Conservation (phyloP, 2,888 invertebrate species). For the Phytoseiulus persimilis region DNA sequence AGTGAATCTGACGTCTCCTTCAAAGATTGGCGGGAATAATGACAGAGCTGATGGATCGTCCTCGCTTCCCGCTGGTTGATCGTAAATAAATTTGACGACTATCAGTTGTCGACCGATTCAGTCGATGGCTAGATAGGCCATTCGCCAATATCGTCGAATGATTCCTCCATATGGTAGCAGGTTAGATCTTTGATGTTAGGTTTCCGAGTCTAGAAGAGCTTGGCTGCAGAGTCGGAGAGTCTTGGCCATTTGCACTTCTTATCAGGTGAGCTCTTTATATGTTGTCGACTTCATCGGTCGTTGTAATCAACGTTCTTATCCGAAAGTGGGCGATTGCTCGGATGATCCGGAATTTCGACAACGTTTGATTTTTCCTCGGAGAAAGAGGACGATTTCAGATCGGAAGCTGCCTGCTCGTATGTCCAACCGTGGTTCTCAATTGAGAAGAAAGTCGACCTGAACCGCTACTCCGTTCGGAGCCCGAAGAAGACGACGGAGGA, state of each 20-base stretch:
- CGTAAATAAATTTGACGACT: background rate
- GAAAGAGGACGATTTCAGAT: background rate
- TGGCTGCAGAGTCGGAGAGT: slow-evolving; percentile 9
- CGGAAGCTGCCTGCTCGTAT: background rate
- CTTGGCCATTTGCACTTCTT: slow-evolving; percentile 37
- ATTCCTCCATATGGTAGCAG: background rate
- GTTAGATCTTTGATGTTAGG: background rate
- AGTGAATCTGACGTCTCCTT: too few species aligned
- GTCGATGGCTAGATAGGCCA: background rate
- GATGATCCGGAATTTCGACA: background rate
- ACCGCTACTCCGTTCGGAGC: too few species aligned
- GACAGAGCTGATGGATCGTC: too few species aligned
- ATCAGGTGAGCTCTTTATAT: slow-evolving; percentile 37
- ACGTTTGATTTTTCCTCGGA: background rate
- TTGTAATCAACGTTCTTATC: background rate
- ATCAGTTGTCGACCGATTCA: background rate
- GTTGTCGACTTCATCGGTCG: background rate
- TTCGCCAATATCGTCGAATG: background rate
- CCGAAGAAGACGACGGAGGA: background rate
- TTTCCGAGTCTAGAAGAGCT: slow-evolving; percentile 6
- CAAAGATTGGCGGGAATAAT: too few species aligned
- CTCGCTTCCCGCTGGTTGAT: too few species aligned
- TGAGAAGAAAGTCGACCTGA: too few species aligned
- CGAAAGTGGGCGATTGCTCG: background rate
- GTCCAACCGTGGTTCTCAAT: too few species aligned